Percentiles rank a stretch among this genome's conserved stretches.
Evolutionary conservation across 2,888 invertebrate genomes (phyloP).

Genomic region (Spisula subtruncata): DNA sequence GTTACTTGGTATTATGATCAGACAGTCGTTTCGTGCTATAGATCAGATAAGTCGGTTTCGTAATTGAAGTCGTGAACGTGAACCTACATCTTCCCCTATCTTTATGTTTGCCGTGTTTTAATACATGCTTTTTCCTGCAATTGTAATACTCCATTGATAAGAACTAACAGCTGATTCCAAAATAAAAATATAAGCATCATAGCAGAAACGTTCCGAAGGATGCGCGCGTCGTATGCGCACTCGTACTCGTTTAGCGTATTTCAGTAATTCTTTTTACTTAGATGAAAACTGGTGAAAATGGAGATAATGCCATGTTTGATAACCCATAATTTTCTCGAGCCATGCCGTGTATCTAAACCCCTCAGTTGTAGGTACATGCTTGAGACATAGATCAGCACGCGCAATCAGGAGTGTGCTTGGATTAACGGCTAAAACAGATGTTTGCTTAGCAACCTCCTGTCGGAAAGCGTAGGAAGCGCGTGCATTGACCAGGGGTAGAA

Average conservation of each 20-base stretch:
- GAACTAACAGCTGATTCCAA: constrained; percentile 10
- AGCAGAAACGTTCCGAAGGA: constrained; percentile 12
- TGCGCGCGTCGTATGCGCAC: constrained; percentile 20
- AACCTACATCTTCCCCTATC: neutral
- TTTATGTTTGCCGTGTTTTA: neutral
- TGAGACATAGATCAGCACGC: constrained; percentile 36
- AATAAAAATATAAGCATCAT: constrained; percentile 11
- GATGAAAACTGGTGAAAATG: constrained; percentile 31
- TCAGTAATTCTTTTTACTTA: constrained; percentile 24
- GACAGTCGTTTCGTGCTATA: neutral
- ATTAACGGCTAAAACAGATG: constrained; percentile 49
- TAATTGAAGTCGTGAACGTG: constrained; percentile 10
- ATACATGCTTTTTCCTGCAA: constrained; percentile 28
- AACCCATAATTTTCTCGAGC: constrained; percentile 20
- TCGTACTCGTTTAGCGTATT: constrained; percentile 21
- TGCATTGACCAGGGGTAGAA: constrained; percentile 20
- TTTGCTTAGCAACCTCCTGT: constrained; percentile 5
- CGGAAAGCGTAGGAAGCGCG: neutral
- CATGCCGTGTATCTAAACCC: constrained; percentile 17
- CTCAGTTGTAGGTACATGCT: neutral
- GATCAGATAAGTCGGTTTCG: neutral
- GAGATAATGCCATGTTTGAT: constrained; percentile 47
- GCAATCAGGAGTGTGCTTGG: constrained; percentile 25
- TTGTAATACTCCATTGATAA: constrained; percentile 19
- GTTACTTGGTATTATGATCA: neutral